These are phyloP conservation scores for Zeus faber DNA, from an alignment of 2,113 vertebrate species.

Conservation along the genomic window DNA sequence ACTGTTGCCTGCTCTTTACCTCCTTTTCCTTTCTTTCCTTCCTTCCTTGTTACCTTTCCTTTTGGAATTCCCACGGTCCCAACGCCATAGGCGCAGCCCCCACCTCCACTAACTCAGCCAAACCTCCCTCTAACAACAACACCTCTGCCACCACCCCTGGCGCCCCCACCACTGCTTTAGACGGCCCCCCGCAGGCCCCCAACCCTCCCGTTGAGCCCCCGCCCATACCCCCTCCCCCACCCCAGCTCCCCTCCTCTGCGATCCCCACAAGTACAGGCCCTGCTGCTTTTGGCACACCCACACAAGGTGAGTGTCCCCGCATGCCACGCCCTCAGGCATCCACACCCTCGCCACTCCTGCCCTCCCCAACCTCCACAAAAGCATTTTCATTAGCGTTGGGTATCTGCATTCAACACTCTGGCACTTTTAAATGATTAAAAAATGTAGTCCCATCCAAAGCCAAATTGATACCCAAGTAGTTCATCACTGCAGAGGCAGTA, in stretches of 20 bases:
- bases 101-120: constrained; percentile 63
- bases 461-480: too few relatives aligned
- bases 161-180: constrained; percentile 63
- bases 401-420: too few relatives aligned
- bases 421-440: too few relatives aligned
- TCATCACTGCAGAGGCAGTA: too few relatives aligned
- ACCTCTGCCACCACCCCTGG: constrained; percentile 56
- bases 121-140: constrained; percentile 65
- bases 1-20: background rate
- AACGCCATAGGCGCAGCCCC: constrained; percentile 81
- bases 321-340: constrained; percentile 14
- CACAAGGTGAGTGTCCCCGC: constrained; percentile 91
- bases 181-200: constrained; percentile 67
- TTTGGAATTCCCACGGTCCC: constrained; percentile 23
- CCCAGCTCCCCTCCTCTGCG: constrained; percentile 83
- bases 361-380: background rate
- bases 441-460: too few relatives aligned
- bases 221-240: constrained; percentile 89
- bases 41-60: constrained; percentile 20
- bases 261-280: constrained; percentile 86
- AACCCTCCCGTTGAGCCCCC: constrained; percentile 79
- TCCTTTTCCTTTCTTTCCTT: constrained; percentile 24
- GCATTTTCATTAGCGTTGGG: constrained; percentile 13
- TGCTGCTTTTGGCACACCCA: constrained; percentile 83
- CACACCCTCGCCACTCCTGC: constrained; percentile 4